Percentiles rank a stretch among this genome's conserved stretches.
These are phyloP conservation scores for Lasioglossum lativentre DNA, from an alignment of 2,888 invertebrate species.

Conservation along the genomic window DNA sequence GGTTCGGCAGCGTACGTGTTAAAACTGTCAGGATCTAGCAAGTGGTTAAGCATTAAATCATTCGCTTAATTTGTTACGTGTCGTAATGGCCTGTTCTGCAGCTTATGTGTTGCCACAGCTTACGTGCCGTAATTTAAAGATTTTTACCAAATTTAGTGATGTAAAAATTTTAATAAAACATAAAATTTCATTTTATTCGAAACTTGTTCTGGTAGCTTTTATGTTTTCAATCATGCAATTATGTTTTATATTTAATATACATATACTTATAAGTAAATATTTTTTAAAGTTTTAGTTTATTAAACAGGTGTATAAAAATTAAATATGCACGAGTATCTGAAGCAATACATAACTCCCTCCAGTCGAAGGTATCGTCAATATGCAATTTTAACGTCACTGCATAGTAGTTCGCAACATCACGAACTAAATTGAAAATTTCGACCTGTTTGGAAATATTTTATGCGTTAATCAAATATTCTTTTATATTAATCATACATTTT, in stretches of 20 bases:
- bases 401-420: too few species aligned
- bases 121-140: background rate
- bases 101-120: background rate
- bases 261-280: background rate
- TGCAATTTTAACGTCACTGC: too few species aligned
- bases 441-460: too few species aligned
- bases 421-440: too few species aligned
- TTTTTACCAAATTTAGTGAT: background rate
- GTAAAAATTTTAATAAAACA: background rate
- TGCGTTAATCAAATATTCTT: too few species aligned
- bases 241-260: background rate
- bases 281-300: background rate
- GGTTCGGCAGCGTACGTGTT: background rate
- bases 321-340: background rate
- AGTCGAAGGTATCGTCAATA: too few species aligned
- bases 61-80: background rate
- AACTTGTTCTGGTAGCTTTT: background rate
- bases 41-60: background rate
- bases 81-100: background rate
- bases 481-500: too few species aligned
- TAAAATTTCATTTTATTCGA: too few species aligned
- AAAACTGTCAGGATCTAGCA: background rate
- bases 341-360: background rate
- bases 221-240: background rate
- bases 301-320: background rate